Evolutionary conservation across 1,140 invertebrate genomes (phyloP).

Genomic region (Sarcophaga bullata): DNA sequence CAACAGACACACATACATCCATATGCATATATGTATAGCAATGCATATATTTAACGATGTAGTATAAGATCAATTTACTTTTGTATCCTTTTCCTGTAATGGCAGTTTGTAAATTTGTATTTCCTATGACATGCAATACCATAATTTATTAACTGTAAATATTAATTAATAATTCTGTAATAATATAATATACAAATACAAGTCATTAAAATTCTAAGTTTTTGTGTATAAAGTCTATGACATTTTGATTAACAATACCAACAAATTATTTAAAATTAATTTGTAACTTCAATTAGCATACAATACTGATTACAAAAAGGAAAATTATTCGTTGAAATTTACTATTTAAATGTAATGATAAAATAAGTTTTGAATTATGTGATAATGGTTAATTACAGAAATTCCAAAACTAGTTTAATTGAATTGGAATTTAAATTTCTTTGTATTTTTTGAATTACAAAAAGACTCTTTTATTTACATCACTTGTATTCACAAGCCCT

Average conservation of each 20-base stretch:
- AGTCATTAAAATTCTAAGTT: not conserved
- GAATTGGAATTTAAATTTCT: no score
- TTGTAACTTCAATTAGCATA: not conserved
- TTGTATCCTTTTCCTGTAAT: not conserved
- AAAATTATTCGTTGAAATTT: no score
- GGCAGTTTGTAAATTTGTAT: not conserved
- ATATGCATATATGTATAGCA: not conserved
- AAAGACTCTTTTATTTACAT: no score
- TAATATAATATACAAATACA: not conserved
- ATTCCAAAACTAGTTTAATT: no score
- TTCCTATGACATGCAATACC: not conserved
- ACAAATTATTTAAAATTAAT: not conserved
- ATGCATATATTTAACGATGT: not conserved
- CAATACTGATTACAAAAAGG: not conserved
- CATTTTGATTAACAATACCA: not conserved
- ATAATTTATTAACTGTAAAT: not conserved
- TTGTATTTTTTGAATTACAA: no score
- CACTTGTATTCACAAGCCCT: no score
- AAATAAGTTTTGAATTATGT: no score
- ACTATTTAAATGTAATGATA: no score
- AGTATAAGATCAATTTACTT: conserved; percentile 24
- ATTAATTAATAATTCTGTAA: not conserved
- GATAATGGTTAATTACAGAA: no score
- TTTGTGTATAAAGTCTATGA: not conserved
- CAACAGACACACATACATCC: not conserved